Percentiles rank a stretch among this genome's conserved stretches.
phyloP scores from a whole-genome alignment of 2,888 invertebrate genomes.

The Cyaniris semiargus region DNA sequence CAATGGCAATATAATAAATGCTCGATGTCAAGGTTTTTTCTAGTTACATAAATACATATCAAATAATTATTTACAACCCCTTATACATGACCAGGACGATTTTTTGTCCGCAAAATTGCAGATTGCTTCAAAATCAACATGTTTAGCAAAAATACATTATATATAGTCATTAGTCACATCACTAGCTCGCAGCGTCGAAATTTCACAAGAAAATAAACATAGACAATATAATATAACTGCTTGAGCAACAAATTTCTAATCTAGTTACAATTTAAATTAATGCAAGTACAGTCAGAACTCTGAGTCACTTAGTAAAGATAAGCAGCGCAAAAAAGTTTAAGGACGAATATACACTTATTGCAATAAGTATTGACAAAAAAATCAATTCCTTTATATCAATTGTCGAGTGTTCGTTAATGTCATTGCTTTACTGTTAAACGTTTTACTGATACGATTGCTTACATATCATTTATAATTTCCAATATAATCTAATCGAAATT shows the following conservation, averaged over 20 bases:
- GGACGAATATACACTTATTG: background rate
- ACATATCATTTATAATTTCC: background rate
- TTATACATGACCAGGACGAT: background rate
- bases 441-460: background rate
- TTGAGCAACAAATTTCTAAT: conserved; percentile 27
- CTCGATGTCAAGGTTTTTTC: background rate
- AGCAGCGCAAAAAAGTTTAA: conserved; percentile 19
- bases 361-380: background rate
- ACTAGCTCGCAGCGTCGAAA: background rate
- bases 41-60: background rate
- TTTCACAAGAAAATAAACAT: background rate
- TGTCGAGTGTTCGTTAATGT: background rate
- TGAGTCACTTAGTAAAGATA: background rate
- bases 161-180: background rate
- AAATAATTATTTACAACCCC: conserved; percentile 7
- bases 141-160: background rate
- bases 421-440: background rate
- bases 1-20: conserved; percentile 6
- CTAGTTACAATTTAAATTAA: conserved; percentile 11
- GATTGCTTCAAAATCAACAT: background rate
- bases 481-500: background rate
- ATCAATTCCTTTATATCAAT: background rate
- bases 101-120: background rate
- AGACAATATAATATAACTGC: background rate
- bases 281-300: background rate